These are phyloP conservation scores for Harpalus rubripes DNA, from an alignment of 2,888 invertebrate species.

Conservation along the genomic window DNA sequence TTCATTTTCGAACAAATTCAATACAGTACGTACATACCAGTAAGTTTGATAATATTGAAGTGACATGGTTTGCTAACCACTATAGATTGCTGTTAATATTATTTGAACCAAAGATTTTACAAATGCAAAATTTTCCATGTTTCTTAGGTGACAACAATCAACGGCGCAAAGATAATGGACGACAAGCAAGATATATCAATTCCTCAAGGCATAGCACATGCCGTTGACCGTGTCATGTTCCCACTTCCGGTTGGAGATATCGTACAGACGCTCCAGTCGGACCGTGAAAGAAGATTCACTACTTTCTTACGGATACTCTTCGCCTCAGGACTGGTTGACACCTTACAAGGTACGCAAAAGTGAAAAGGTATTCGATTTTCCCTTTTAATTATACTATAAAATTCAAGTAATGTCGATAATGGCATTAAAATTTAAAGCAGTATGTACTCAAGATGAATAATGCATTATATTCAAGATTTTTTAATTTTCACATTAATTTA, in stretches of 20 bases:
- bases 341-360: slow-evolving; percentile 81
- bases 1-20: no score
- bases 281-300: slow-evolving; percentile 89
- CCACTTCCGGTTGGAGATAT: slow-evolving; percentile 93
- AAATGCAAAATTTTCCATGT: background rate
- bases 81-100: no score
- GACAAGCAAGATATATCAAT: slow-evolving; percentile 91
- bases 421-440: background rate
- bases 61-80: no score
- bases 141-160: slow-evolving; percentile 87
- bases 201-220: slow-evolving; percentile 92
- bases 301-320: slow-evolving; percentile 88
- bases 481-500: background rate
- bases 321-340: slow-evolving; percentile 88
- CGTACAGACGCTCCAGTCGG: slow-evolving; percentile 90
- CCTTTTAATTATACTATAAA: background rate
- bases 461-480: background rate
- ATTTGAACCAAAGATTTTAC: no score
- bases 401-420: background rate
- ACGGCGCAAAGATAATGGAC: slow-evolving; percentile 89
- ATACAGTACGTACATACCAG: no score
- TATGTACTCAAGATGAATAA: background rate
- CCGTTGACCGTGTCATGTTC: slow-evolving; percentile 93
- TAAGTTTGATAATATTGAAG: no score
- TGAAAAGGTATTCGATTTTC: slow-evolving; percentile 12